A percentile compares a stretch with the other conserved stretches of the same genome.
Conservation (phyloP, 2,113 vertebrate species). For the Oreocharis arfaki region DNA sequence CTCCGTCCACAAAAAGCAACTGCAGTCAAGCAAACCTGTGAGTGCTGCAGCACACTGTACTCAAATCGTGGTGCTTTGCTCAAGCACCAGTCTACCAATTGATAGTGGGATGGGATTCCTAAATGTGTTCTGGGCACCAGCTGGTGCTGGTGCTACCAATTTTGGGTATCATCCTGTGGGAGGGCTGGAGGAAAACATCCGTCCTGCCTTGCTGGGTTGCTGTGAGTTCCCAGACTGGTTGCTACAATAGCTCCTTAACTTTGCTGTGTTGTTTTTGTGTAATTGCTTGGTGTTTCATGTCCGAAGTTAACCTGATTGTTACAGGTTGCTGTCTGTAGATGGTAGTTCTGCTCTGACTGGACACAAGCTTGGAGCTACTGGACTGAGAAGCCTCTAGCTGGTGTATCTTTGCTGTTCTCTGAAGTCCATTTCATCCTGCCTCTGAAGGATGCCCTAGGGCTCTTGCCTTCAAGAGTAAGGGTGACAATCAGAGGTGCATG, state of each 20-base stretch:
- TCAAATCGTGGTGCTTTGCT: not conserved
- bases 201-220: not conserved
- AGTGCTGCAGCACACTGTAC: not conserved
- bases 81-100: rapidly evolving
- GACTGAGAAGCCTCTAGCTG: not conserved
- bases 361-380: not conserved
- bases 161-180: not conserved
- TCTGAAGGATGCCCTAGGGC: not conserved
- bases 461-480: not conserved
- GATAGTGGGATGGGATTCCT: not conserved
- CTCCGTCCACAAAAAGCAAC: not conserved
- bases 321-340: not conserved
- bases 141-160: not conserved
- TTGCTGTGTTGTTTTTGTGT: not conserved
- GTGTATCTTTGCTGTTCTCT: not conserved
- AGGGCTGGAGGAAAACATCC: not conserved
- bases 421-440: not conserved
- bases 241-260: not conserved
- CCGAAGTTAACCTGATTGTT: not conserved
- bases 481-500: not conserved
- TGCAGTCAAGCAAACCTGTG: not conserved
- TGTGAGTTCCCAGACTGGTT: not conserved
- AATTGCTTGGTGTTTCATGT: not conserved
- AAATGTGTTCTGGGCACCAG: not conserved
- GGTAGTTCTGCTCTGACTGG: not conserved